phyloP scores from a whole-genome alignment of 2,113 vertebrate species.

The Ctenodactylus gundi region DNA sequence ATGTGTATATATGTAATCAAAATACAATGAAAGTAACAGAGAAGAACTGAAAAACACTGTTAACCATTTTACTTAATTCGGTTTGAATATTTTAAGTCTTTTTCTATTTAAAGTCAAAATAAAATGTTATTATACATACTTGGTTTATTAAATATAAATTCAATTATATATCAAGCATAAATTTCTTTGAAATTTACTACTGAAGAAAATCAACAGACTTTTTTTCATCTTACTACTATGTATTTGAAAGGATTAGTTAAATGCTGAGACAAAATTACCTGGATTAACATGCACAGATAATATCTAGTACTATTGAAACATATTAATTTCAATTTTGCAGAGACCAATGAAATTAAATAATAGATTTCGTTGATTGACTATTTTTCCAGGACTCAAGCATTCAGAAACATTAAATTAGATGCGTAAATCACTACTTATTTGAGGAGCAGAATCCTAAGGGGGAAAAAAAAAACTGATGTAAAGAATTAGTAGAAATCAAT shows the following conservation, averaged over 20 bases:
- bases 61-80: not conserved
- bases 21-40: not conserved
- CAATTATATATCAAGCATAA: not conserved
- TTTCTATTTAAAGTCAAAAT: not conserved
- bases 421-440: not conserved
- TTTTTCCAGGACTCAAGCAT: not conserved
- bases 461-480: no score
- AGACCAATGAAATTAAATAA: constrained; percentile 23
- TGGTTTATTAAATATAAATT: not conserved
- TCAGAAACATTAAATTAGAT: not conserved
- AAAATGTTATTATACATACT: not conserved
- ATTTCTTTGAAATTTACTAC: not conserved
- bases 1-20: not conserved
- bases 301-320: not conserved
- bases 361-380: constrained; percentile 1
- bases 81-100: not conserved
- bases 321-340: constrained; percentile 23
- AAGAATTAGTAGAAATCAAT: not conserved
- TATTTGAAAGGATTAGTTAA: constrained; percentile 54
- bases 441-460: no score
- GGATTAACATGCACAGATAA: not conserved
- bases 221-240: not conserved
- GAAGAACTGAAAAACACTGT: not conserved
- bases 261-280: constrained; percentile 29
- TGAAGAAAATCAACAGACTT: not conserved